Conservation (phyloP, 2,888 invertebrate species). For the Archips crataeganus region DNA sequence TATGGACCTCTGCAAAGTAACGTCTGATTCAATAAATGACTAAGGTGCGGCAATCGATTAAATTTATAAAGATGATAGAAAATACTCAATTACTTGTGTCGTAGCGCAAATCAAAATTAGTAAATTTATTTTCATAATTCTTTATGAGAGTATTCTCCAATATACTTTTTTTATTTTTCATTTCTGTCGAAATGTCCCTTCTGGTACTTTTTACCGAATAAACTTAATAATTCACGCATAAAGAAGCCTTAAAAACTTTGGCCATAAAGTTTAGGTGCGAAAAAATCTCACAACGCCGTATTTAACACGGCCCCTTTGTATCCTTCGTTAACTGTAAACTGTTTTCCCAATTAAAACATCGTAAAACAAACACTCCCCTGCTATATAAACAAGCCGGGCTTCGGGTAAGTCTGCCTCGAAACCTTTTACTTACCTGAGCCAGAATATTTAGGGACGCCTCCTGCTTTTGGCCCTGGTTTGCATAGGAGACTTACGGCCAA, state of each 20-base stretch:
- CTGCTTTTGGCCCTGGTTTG: conserved; percentile 4
- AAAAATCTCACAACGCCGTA: conserved; percentile 55
- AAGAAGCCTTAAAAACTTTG: conserved; percentile 21
- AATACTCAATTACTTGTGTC: no score
- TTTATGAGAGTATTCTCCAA: no score
- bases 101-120: no score
- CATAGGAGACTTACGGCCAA: conserved; percentile 16
- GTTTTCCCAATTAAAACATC: conserved; percentile 77
- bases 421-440: conserved; percentile 43
- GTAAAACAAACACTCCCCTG: conserved; percentile 58
- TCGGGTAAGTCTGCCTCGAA: conserved; percentile 41
- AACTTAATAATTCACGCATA: conserved; percentile 2
- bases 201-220: not conserved
- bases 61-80: no score
- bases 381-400: conserved; percentile 46
- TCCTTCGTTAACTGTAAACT: conserved; percentile 70
- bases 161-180: no score
- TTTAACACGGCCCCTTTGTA: conserved; percentile 53
- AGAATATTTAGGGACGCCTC: conserved; percentile 17
- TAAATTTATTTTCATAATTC: no score
- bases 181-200: not conserved
- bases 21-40: no score
- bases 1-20: no score
- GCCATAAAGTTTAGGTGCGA: conserved; percentile 41
- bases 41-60: no score